Conservation (phyloP, 1,140 invertebrate genomes). For the Cydia splendana region DNA sequence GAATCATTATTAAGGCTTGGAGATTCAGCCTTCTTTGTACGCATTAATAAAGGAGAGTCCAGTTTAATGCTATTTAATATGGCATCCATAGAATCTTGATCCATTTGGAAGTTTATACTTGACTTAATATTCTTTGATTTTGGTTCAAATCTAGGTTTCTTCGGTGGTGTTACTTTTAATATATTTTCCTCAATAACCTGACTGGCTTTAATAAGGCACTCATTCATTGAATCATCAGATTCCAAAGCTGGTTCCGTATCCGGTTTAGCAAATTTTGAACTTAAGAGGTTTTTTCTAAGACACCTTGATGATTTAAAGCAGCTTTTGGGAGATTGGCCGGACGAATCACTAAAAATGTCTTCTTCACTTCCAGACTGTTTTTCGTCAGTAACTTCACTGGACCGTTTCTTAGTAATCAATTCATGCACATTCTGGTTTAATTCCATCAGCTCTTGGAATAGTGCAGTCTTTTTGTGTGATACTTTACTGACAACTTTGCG, state of each 20-base stretch:
- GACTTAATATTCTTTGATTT: constrained; percentile 40
- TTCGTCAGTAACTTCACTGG: constrained; percentile 39
- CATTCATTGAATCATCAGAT: constrained; percentile 79
- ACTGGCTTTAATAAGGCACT: constrained; percentile 73
- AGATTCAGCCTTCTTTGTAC: constrained; percentile 57
- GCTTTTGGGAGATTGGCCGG: constrained; percentile 64
- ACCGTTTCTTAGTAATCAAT: constrained; percentile 57
- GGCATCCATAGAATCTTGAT: constrained; percentile 66
- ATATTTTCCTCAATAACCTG: constrained; percentile 73
- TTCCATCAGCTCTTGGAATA: constrained; percentile 70
- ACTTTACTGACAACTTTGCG: constrained; percentile 51
- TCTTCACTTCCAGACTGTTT: constrained; percentile 65
- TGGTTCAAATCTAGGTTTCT: constrained; percentile 44
- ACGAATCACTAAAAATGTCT: constrained; percentile 65
- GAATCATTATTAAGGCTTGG: constrained; percentile 70
- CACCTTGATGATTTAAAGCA: constrained; percentile 51
- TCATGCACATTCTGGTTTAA: constrained; percentile 73
- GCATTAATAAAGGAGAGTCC: constrained; percentile 54
- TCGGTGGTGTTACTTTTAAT: constrained; percentile 44
- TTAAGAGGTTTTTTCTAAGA: constrained; percentile 68
- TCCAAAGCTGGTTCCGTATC: constrained; percentile 67
- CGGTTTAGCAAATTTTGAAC: constrained; percentile 66
- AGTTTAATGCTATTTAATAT: constrained; percentile 66
- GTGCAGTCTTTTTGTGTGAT: constrained; percentile 62
- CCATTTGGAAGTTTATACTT: constrained; percentile 49